A percentile compares a stretch with the other conserved stretches of the same genome.
Conservation (phyloP, 2,797 vertebrate genomes). For the Gymnodraco acuticeps region DNA sequence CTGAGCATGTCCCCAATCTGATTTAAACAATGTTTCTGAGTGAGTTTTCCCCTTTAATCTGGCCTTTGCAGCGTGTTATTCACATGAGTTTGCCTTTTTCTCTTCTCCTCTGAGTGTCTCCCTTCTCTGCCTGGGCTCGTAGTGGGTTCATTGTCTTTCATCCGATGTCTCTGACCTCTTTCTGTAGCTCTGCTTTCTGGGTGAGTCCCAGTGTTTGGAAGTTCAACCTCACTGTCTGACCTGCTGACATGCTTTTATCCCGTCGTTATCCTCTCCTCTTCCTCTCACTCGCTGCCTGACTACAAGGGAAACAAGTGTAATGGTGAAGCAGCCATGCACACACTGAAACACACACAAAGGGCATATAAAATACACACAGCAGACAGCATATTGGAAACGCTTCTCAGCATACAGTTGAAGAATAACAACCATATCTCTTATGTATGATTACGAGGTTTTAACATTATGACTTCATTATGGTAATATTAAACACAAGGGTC, state of each 20-base stretch:
- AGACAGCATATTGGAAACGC: neutral
- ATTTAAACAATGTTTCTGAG: neutral
- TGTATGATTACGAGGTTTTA: too few species aligned
- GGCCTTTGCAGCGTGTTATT: neutral
- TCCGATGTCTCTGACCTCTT: constrained; percentile 43
- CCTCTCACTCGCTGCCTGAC: constrained; percentile 11
- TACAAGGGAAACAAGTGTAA: constrained; percentile 20
- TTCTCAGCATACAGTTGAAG: neutral
- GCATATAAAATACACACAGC: constrained; percentile 1
- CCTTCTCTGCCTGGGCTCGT: constrained; percentile 5
- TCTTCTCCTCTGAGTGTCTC: neutral
- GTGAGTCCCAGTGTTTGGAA: constrained; percentile 48
- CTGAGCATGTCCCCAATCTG: neutral
- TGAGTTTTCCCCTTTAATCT: constrained; percentile 12
- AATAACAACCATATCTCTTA: neutral
- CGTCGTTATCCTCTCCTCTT: constrained; percentile 33
- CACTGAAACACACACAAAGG: neutral
- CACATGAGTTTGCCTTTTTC: neutral
- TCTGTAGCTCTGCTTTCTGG: constrained; percentile 61
- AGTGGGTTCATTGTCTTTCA: constrained; percentile 46
- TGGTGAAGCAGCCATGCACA: neutral
- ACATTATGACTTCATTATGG: neutral
- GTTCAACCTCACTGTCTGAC: constrained; percentile 52
- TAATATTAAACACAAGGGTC: neutral
- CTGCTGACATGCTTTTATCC: constrained; percentile 60